Base-by-base conservation (phyloP, 2,888 invertebrate species). In the Meteorus colon region DNA sequence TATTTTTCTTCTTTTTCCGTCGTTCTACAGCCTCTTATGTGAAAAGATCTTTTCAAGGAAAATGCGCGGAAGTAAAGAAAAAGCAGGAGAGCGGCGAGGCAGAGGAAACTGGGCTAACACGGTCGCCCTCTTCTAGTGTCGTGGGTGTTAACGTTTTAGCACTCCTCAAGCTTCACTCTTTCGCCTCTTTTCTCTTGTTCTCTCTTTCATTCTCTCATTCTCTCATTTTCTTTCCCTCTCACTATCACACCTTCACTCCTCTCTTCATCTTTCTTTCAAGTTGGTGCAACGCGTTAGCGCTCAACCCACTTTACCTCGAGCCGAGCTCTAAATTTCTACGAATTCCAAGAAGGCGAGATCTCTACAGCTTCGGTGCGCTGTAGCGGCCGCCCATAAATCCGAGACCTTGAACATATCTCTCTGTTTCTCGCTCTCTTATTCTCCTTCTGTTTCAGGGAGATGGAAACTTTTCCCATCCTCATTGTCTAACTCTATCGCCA, bases 311-410 rank as follows among this genome's bases (percentile, higher is more conserved):
- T 78, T 78, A 77, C 78, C 76, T 67, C 66, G 60, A 73, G 74
- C 79, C 81, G 81, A 83, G 82, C 81, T 84, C 78, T 82, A 83
- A 84, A 86, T 86, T 86, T 86, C 77, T 81, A 82, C 81, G 82
- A 85, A 87, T 86, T 85, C 84, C 83, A 79, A 79, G 81, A 81
- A 80, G 77, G 81, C 80, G 78, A 81, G 77, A 68, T 66, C 78
- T 37, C 59, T 45, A 69, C 62, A 37, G 63, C 37, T 51, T 73
- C 70, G 55, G 24, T 10, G n/a, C 55, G n/a, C 55, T 55, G 10
- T 55, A 19, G 19, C 31, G 41, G 31, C 48, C 80, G 78, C 76
- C 79, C 81, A 79, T 77, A 78, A 80, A 76, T 77, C 80, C 77
- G 63, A 70, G 45, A 70, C 62, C 70, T 41, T 27, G 34, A 62